Conservation (phyloP, 2,888 invertebrate genomes). For the Dexiosoma caninum region DNA sequence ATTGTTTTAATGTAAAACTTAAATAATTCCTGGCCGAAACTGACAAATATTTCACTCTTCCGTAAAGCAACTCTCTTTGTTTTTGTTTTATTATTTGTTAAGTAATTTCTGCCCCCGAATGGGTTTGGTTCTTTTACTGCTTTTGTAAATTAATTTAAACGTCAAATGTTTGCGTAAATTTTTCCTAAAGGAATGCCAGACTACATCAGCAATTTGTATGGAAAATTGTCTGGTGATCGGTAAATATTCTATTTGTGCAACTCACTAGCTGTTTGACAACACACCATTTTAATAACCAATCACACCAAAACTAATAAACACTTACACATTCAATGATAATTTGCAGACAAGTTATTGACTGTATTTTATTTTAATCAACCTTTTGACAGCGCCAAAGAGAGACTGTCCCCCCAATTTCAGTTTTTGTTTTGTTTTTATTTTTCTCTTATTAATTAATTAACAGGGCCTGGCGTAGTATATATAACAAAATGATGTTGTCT, state of each 20-base stretch:
- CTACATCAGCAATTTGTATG: neutral
- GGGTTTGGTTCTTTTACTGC: neutral
- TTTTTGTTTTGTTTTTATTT: constrained; percentile 16
- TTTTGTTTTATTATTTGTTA: neutral
- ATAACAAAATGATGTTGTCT: constrained; percentile 2
- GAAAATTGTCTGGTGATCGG: constrained; percentile 26
- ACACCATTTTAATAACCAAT: constrained; percentile 17
- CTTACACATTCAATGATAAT: constrained; percentile 43
- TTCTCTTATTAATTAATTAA: neutral
- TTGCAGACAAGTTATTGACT: constrained; percentile 42
- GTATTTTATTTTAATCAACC: constrained; percentile 19
- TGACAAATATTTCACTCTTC: neutral
- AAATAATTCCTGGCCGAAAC: neutral
- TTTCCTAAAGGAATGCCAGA: neutral
- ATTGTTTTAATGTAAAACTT: neutral
- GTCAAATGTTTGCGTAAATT: constrained; percentile 11
- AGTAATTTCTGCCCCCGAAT: neutral
- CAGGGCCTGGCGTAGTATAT: constrained; percentile 5
- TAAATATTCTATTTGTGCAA: neutral
- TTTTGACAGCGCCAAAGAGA: constrained; percentile 22
- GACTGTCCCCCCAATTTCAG: constrained; percentile 1
- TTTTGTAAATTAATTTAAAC: constrained; percentile 14
- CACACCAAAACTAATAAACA: constrained; percentile 26
- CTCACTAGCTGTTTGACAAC: constrained; percentile 11
- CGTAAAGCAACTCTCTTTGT: neutral